A percentile compares a stretch with the other conserved stretches of the same genome.
Evolutionary conservation across 2,888 invertebrate species (phyloP).

Genomic region (Cheilosia impressa): DNA sequence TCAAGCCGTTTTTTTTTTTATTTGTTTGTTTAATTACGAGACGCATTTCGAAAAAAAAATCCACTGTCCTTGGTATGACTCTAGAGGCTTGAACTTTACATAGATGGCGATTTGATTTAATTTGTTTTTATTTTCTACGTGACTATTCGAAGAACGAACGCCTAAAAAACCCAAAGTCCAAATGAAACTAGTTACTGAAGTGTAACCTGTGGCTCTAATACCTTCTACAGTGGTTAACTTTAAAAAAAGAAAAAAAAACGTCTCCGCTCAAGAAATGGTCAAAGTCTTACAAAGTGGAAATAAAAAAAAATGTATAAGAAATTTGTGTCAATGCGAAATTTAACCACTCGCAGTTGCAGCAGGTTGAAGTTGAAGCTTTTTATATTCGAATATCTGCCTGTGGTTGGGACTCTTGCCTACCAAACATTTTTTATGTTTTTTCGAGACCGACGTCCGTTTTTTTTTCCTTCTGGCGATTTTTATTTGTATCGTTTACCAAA

Average conservation of each 20-base stretch:
- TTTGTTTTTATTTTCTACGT: conserved; percentile 15
- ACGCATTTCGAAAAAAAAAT: conserved; percentile 27
- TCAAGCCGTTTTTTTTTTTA: conserved; percentile 2
- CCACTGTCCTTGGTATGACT: conserved; percentile 64
- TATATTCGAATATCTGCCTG: conserved; percentile 35
- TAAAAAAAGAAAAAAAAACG: conserved; percentile 4
- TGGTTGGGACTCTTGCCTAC: conserved; percentile 40
- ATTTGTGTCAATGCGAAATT: conserved; percentile 73
- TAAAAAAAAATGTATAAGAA: conserved; percentile 22
- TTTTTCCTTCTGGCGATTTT: conserved; percentile 20
- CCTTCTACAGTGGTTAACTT: conserved; percentile 65
- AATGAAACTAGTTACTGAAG: conserved; percentile 69
- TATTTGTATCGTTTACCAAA: conserved; percentile 17
- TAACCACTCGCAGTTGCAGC: conserved; percentile 54
- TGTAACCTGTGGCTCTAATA: conserved; percentile 64
- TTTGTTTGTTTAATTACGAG: conserved; percentile 55
- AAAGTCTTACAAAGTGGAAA: conserved; percentile 58
- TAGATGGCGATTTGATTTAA: conserved; percentile 49
- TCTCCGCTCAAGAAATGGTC: conserved; percentile 64
- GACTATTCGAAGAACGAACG: conserved; percentile 45
- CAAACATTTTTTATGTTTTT: conserved; percentile 4
- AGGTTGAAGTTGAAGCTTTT: conserved; percentile 46
- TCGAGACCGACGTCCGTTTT: conserved; percentile 34
- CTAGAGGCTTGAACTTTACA: conserved; percentile 72
- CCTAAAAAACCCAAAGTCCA: conserved; percentile 71